These are phyloP conservation scores for Lordiphosa clarofinis DNA, from an alignment of 1,140 invertebrate genomes.

Conservation along the genomic window DNA sequence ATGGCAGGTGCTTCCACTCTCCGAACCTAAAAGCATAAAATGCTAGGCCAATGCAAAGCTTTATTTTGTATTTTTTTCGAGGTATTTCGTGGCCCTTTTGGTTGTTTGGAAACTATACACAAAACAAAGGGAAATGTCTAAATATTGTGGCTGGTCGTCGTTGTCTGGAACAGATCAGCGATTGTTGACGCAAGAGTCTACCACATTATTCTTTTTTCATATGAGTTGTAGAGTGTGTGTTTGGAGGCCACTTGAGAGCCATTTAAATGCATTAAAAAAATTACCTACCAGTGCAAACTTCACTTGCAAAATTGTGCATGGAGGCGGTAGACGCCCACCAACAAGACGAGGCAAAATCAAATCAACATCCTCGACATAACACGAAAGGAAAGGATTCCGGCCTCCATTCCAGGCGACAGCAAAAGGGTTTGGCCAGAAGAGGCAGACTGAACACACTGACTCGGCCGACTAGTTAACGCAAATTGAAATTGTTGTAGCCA, in stretches of 20 bases:
- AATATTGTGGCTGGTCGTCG: conserved; percentile 37
- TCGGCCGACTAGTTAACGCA: conserved; percentile 52
- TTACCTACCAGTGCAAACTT: conserved; percentile 50
- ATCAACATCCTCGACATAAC: conserved; percentile 19
- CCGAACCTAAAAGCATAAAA: conserved; percentile 24
- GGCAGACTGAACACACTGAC: conserved; percentile 23
- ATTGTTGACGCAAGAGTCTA: conserved; percentile 30
- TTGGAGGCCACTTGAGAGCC: conserved; percentile 67
- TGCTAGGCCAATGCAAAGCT: conserved; percentile 19
- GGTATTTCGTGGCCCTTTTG: conserved; percentile 37
- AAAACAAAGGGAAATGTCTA: conserved; percentile 44
- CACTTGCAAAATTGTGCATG: too few relatives aligned
- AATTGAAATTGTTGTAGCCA: conserved; percentile 53
- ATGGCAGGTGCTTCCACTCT: conserved; percentile 19
- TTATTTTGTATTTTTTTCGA: conserved; percentile 11
- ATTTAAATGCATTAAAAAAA: too few relatives aligned
- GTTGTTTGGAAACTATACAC: conserved; percentile 19
- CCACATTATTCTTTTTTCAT: conserved; percentile 40
- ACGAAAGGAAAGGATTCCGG: conserved; percentile 12
- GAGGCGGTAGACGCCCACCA: conserved; percentile 36
- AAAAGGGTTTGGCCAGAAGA: conserved; percentile 43
- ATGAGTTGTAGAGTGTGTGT: conserved; percentile 21
- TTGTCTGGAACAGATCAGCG: conserved; percentile 16
- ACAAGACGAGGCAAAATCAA: conserved; percentile 51
- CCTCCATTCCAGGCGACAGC: conserved; percentile 33